Base-by-base conservation (phyloP, 2,113 vertebrate genomes). In the Nestor notabilis region DNA sequence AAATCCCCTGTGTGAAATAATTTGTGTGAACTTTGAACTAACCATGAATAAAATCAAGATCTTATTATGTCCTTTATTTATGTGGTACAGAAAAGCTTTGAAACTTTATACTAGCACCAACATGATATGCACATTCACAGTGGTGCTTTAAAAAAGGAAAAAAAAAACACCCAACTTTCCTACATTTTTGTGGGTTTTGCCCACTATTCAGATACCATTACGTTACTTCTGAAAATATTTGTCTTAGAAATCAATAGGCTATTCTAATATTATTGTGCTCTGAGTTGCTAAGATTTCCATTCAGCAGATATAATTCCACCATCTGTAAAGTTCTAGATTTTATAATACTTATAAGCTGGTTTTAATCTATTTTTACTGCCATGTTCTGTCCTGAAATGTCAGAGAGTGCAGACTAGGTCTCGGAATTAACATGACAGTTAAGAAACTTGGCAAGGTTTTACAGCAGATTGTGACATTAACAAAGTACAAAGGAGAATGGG, bases 321-420 rank as follows among this genome's bases (percentile, higher is more conserved):
- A 98, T 98, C 98, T 98, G 98, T 95, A 98, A 98, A 98, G 98
- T 98, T 98, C 98, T 98, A 96, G 98, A 97, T 98, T 98, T 98
- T 98, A 97, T 98, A 98, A 98, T 98, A 98, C 98, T 98, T 98
- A 97, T 98, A 98, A 98, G 98, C 98, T 98, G 98, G 97, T 98
- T 98, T 98, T 98, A 98, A 98, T 98, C 98, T 98, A 98, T 98
- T 98, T 98, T 98, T 98, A 98, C 98, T 98, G 98, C 98, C 98
- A 98, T 98, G 98, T 98, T 98, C 98, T 98, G 98, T 98, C 98
- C 98, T 98, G 97, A 98, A 98, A 98, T 98, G 98, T 98, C 98
- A 98, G 95, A 97, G 98, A 98, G 98, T 91, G 97, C 98, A 97
- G 98, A 98, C 97, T 97, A 98, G 98, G 98, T 98, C 98, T 98